A percentile compares a stretch with the other conserved stretches of the same genome.
Evolutionary conservation across 2,888 invertebrate species (phyloP).

Genomic region (Halocaridina rubra): DNA sequence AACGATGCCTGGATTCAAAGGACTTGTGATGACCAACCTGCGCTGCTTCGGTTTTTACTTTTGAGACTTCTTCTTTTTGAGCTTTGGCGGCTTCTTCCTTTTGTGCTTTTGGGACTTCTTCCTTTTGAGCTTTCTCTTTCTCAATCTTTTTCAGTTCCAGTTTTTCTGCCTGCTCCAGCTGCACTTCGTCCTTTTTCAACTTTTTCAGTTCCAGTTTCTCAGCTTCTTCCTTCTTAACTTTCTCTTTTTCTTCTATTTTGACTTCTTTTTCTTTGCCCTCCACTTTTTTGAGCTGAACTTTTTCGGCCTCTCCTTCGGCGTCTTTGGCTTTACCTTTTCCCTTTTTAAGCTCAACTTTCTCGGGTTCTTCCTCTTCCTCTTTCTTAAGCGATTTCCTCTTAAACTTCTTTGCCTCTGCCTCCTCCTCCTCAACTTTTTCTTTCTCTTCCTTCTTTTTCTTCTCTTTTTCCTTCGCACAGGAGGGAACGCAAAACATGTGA

Average conservation of each 20-base stretch:
- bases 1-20: too few relatives aligned
- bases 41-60: not conserved
- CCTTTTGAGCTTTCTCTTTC: not conserved
- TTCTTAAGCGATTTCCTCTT: constrained; percentile 9
- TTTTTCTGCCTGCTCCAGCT: constrained; percentile 21
- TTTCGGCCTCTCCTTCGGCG: constrained; percentile 17
- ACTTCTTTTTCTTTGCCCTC: constrained; percentile 22
- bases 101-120: constrained; percentile 4
- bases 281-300: constrained; percentile 28
- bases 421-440: not conserved
- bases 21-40: constrained; percentile 22
- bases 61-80: too few relatives aligned
- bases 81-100: not conserved
- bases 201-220: constrained; percentile 16
- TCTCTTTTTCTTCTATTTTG: constrained; percentile 16
- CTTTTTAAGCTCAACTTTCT: constrained; percentile 15
- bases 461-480: constrained; percentile 33
- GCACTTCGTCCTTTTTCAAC: not conserved
- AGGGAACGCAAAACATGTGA: constrained; percentile 28
- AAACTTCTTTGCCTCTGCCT: constrained; percentile 27
- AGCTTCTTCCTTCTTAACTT: constrained; percentile 13
- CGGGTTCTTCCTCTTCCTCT: not conserved
- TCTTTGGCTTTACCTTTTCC: not conserved
- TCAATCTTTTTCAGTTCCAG: constrained; percentile 45
- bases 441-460: constrained; percentile 34